phyloP scores from a whole-genome alignment of 2,113 vertebrate species.

The Ictidomys tridecemlineatus region DNA sequence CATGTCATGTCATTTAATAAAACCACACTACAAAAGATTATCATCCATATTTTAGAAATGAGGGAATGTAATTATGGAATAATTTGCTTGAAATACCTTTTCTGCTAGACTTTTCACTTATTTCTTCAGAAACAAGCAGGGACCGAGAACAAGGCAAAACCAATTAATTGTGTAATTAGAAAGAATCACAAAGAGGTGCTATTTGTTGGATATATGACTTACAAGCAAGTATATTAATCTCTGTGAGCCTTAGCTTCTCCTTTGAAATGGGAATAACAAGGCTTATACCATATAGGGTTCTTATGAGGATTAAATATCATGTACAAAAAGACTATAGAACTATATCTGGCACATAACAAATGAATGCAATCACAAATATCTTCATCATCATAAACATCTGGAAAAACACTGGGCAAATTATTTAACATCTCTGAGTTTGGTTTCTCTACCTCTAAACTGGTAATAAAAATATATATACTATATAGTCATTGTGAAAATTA shows the following conservation, averaged over 20 bases:
- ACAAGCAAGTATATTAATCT: neutral
- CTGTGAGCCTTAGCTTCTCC: neutral
- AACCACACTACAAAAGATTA: neutral
- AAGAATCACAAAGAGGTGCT: neutral
- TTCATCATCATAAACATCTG: neutral
- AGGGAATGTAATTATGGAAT: neutral
- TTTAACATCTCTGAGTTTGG: neutral
- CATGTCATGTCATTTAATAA: neutral
- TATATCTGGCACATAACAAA: neutral
- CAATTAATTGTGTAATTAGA: neutral
- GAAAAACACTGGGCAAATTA: conserved; percentile 48
- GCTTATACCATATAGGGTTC: neutral
- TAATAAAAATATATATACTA: neutral
- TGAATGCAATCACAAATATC: neutral
- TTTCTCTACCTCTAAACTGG: neutral
- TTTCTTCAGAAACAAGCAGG: conserved; percentile 24
- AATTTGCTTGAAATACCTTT: neutral
- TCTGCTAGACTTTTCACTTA: neutral
- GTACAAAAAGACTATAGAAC: neutral
- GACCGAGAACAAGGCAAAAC: neutral
- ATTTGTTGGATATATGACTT: neutral
- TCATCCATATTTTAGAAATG: neutral
- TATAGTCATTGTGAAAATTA: neutral
- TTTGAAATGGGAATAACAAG: neutral
- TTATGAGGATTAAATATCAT: neutral